Evolutionary conservation across 2,797 vertebrate genomes (phyloP).

Genomic region (Anguilla anguilla): DNA sequence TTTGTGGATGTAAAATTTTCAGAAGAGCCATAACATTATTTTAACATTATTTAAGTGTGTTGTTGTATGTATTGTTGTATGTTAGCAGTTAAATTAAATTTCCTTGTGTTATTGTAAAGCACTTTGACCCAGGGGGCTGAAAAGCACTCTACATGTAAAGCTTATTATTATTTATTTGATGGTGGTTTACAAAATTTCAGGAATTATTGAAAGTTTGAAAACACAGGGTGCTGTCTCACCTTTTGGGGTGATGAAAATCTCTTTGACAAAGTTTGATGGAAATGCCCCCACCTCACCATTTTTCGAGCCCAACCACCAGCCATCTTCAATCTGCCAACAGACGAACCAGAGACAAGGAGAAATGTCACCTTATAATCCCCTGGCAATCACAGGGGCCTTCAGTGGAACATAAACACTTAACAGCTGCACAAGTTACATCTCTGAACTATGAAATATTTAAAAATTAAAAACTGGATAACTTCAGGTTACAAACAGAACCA

Average conservation of each 20-base stretch:
- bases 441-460: not conserved
- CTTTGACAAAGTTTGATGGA: constrained; percentile 87
- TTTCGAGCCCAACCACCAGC: constrained; percentile 89
- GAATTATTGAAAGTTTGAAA: not conserved
- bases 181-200: not conserved
- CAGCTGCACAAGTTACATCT: not conserved
- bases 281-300: constrained; percentile 81
- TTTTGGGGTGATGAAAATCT: constrained; percentile 70
- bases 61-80: not conserved
- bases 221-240: constrained; percentile 49
- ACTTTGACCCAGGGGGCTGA: no score
- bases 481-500: not conserved
- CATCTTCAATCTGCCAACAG: constrained; percentile 83
- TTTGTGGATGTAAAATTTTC: no score
- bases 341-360: not conserved
- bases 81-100: not conserved
- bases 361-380: not conserved
- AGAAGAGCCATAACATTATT: no score
- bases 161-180: not conserved
- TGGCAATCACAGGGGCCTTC: not conserved
- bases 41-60: not conserved
- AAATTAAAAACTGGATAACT: not conserved
- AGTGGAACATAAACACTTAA: not conserved
- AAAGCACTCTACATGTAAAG: no score
- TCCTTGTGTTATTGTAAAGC: no score